Conservation (phyloP, 2,888 invertebrate genomes). For the Blomia tropicalis region DNA sequence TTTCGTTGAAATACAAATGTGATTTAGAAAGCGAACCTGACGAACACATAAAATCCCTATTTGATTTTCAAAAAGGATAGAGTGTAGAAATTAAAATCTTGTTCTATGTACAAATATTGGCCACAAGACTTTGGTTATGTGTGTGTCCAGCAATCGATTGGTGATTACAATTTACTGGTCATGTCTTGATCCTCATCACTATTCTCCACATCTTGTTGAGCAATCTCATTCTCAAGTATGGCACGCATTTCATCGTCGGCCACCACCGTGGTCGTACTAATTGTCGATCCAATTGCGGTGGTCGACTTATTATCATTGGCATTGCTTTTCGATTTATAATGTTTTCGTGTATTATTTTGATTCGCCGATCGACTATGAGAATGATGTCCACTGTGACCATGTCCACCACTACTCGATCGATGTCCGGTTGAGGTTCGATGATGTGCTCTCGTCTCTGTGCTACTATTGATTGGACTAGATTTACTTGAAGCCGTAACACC, state of each 20-base stretch:
- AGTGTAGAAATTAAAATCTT: too few relatives aligned
- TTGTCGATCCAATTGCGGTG: neutral
- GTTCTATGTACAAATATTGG: too few relatives aligned
- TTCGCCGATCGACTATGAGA: neutral
- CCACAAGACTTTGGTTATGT: too few relatives aligned
- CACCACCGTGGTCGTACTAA: slow-evolving; percentile 37
- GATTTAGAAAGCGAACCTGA: too few relatives aligned
- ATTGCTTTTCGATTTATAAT: neutral
- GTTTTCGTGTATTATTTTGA: neutral
- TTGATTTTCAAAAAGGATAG: too few relatives aligned
- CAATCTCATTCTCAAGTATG: slow-evolving; percentile 35
- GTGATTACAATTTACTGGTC: slow-evolving; percentile 24
- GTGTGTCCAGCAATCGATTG: too few relatives aligned
- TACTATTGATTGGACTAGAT: neutral
- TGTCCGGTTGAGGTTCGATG: neutral
- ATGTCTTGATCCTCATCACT: slow-evolving; percentile 27
- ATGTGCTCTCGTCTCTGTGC: neutral
- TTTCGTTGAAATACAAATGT: too few relatives aligned
- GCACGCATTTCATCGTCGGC: slow-evolving; percentile 41
- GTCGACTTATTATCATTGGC: neutral
- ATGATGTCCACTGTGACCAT: neutral
- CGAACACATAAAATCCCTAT: too few relatives aligned
- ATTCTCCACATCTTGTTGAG: slow-evolving; percentile 29
- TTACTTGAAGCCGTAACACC: neutral
- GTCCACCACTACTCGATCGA: neutral